A percentile compares a stretch with the other conserved stretches of the same genome.
These are phyloP conservation scores for Solenodon paradoxus DNA, from an alignment of 2,113 vertebrate species.

Conservation along the genomic window DNA sequence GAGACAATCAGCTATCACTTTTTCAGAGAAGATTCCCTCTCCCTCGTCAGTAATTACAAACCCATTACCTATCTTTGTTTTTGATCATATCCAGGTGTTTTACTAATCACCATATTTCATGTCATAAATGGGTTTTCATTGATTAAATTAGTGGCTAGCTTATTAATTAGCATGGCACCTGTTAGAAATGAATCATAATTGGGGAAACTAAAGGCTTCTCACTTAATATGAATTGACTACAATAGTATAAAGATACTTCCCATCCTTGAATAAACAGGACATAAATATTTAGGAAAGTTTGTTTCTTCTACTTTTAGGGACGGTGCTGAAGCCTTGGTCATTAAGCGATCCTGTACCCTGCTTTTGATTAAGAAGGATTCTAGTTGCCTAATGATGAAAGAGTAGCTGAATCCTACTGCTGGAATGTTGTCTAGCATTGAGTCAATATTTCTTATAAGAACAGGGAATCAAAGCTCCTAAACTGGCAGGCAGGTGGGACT, in stretches of 20 bases:
- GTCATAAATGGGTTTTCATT: slow-evolving; percentile 1
- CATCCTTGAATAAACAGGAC: background rate
- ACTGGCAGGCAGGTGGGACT: background rate
- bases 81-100: slow-evolving; percentile 23
- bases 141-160: background rate
- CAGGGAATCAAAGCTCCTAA: background rate
- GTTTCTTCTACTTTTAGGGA: background rate
- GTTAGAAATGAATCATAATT: slow-evolving; percentile 7
- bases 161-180: slow-evolving; percentile 16
- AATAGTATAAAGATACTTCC: background rate
- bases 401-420: background rate
- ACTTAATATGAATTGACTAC: background rate
- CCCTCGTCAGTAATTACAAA: background rate
- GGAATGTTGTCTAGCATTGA: background rate
- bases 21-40: background rate
- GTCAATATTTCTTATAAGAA: background rate
- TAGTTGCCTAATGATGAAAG: background rate
- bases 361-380: background rate
- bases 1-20: background rate
- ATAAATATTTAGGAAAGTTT: slow-evolving; percentile 10
- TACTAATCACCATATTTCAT: slow-evolving; percentile 9
- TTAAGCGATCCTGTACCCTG: background rate
- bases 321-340: background rate
- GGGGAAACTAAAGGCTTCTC: slow-evolving; percentile 31
- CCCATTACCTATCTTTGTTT: slow-evolving; percentile 25